Evolutionary conservation across 92 coral and sea anemone species (phyloP), one percentile per base, ranked within the genome.

Genomic region (Parazoanthus atlanticus): DNA sequence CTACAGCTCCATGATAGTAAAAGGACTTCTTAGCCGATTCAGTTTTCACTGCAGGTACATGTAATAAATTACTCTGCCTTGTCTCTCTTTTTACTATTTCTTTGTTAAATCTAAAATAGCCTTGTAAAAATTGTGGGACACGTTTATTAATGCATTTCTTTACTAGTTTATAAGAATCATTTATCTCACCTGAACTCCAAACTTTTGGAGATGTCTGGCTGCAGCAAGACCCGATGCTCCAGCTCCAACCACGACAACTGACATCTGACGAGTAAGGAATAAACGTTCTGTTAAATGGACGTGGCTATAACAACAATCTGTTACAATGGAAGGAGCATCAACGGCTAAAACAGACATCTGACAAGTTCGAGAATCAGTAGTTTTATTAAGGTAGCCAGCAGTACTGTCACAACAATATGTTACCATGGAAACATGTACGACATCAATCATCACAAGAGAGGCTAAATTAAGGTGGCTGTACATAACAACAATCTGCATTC

Each of bases 201-300:
- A 97, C 67, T 88, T 95, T 64, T 65, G 81, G n/a, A 97, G 97
- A 90, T 97, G 99, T 81, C 90, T 95, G 32, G 99, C 98, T 5
- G 99, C 98, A 23, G 98, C 94, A 76, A 97, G 89, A 5, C 99
- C 99, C 32, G 99, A 89, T 9, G 97, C 97, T 3, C 99, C 99
- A n/a, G 99, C 99, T 49, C 99, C 99, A 67, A 97, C 74, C 25
- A 97, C 97, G 17, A 97, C 69, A 3, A 95, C 99, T 49, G 96
- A 89, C 19, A 86, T 61, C 98, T 95, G 89, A 65, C 38, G 52
- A 67, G 28, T 52, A 88, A 29, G 3, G 34, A 23, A 70, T 23
- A 21, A 15, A 29, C 74, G 79, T 23, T n/a, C 25, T 9, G 80
- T 40, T 56, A 28, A 15, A 66, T 30, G 6, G 31, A 54, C 8